Percentiles rank a stretch among this genome's conserved stretches.
Conservation (phyloP, 2,888 invertebrate genomes). For the Apantesis nais region DNA sequence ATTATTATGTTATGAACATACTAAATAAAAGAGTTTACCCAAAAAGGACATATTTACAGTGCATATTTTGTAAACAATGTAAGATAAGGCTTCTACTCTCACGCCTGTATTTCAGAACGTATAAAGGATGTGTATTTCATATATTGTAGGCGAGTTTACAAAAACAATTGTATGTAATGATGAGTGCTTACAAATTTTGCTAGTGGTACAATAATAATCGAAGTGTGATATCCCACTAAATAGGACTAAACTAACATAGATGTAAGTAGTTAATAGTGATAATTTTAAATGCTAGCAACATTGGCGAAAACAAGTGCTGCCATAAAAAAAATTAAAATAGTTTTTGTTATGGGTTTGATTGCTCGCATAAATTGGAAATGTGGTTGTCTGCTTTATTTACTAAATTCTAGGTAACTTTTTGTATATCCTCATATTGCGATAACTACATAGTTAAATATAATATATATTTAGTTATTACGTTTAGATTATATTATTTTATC, state of each 20-base stretch:
- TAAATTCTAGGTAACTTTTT: constrained; percentile 17
- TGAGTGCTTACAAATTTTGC: constrained; percentile 28
- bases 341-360: constrained; percentile 13
- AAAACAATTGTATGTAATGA: constrained; percentile 8
- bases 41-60: not conserved
- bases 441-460: constrained; percentile 5
- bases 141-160: constrained; percentile 22
- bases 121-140: constrained; percentile 16
- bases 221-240: constrained; percentile 53
- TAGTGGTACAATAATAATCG: constrained; percentile 46
- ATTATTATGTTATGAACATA: not conserved
- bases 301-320: constrained; percentile 40
- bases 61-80: not conserved
- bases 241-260: constrained; percentile 47
- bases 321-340: constrained; percentile 11
- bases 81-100: not conserved
- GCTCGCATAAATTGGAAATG: constrained; percentile 25
- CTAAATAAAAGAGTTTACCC: not conserved
- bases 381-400: constrained; percentile 15
- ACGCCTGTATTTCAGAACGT: not conserved
- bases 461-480: constrained; percentile 14
- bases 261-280: constrained; percentile 53
- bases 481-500: constrained; percentile 14
- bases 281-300: constrained; percentile 42
- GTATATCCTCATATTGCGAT: constrained; percentile 10